A percentile compares a stretch with the other conserved stretches of the same genome.
phyloP scores from a whole-genome alignment of 2,113 vertebrate genomes.

The Hypocryptadius cinnamomeus region DNA sequence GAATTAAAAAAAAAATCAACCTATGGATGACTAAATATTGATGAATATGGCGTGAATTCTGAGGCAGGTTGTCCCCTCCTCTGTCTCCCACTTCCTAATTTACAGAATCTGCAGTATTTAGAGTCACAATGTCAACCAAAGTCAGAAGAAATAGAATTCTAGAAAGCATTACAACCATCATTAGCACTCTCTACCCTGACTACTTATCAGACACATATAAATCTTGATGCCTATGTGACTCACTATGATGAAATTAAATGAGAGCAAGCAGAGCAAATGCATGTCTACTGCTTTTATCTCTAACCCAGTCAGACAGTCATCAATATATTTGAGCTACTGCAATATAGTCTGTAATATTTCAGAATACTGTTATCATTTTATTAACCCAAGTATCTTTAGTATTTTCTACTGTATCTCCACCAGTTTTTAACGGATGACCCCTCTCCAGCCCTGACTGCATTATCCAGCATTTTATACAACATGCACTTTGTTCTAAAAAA shows the following conservation, averaged over 20 bases:
- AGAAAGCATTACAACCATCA: slow-evolving; percentile 43
- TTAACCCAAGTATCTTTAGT: neutral
- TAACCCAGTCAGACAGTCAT: slow-evolving; percentile 26
- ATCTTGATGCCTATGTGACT: slow-evolving; percentile 53
- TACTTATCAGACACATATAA: slow-evolving; percentile 54
- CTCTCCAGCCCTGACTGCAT: neutral
- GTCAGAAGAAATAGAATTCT: slow-evolving; percentile 51
- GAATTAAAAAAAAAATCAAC: neutral
- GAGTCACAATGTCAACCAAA: slow-evolving; percentile 54
- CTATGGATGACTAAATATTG: neutral
- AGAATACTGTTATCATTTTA: slow-evolving; percentile 1
- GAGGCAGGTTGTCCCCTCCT: neutral
- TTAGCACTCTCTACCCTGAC: slow-evolving; percentile 15
- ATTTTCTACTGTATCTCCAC: neutral
- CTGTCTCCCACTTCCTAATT: slow-evolving; percentile 3
- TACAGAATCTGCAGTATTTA: slow-evolving; percentile 31
- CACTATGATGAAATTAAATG: slow-evolving; percentile 54
- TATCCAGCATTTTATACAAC: neutral
- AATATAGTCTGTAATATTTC: slow-evolving; percentile 16
- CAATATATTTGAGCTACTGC: slow-evolving; percentile 13
- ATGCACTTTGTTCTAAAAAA: neutral
- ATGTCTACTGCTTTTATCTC: slow-evolving; percentile 39
- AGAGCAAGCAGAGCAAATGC: slow-evolving; percentile 37
- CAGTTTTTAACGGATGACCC: neutral
- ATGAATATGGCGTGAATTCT: neutral